Evolutionary conservation across 2,113 vertebrate species (phyloP).

Genomic region (Aspidoscelis tigris): DNA sequence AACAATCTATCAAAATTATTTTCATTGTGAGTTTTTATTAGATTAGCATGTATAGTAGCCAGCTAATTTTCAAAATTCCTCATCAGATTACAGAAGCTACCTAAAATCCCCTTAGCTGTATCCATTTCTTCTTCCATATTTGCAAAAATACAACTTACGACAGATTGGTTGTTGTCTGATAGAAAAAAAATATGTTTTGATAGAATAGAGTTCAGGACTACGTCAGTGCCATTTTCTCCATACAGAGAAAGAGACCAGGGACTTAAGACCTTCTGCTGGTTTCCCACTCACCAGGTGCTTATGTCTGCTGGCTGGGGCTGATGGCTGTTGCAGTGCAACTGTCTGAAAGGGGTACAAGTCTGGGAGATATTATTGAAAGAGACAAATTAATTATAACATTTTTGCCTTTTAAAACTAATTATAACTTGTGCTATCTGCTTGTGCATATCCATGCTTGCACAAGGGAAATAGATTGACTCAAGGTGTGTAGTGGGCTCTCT

Average conservation of each 20-base stretch:
- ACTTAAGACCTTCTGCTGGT: not conserved
- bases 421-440: too few species aligned
- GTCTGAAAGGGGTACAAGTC: too few species aligned
- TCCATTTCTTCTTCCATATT: not conserved
- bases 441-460: too few species aligned
- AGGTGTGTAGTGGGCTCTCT: too few species aligned
- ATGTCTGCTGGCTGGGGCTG: too few species aligned
- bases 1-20: conserved; percentile 35
- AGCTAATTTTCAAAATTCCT: not conserved
- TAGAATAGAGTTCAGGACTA: not conserved
- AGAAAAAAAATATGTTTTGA: not conserved
- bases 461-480: too few species aligned
- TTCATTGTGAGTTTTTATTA: conserved; percentile 20
- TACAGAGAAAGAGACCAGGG: not conserved
- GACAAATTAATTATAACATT: too few species aligned
- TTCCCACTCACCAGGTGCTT: not conserved
- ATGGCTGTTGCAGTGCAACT: too few species aligned
- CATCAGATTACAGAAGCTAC: not conserved
- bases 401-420: too few species aligned
- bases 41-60: not conserved
- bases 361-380: too few species aligned
- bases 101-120: not conserved
- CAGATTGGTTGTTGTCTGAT: not conserved
- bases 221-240: not conserved
- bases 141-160: not conserved